Evolutionary conservation across 2,888 invertebrate genomes (phyloP), one percentile per base, ranked within the genome.

Genomic region (Plusia festucae): DNA sequence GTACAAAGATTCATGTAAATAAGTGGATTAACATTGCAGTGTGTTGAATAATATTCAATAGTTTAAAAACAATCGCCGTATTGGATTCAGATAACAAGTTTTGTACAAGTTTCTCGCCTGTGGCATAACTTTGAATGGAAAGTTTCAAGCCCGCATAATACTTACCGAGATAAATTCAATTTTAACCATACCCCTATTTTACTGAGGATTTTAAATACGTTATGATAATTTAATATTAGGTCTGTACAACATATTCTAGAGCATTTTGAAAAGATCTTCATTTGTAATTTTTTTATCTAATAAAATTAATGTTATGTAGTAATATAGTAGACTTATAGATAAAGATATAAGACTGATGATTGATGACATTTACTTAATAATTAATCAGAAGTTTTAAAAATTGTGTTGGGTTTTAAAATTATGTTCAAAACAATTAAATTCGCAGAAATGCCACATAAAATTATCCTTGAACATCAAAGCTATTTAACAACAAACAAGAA

Each of bases 121-220:
- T 13, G 16, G 44, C 61, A 44, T 44, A 65, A 65, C 54, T 72
- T 66, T 16, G 44, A 24, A n/a, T 44, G 40, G 32, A 62, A 73
- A 73, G 60, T 70, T 77, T 77, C 11, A 51, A 62, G 7, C 68
- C 68, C 78, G 69, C 64, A 72, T 68, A 68, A 60, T 62, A 59
- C 64, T 69, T 60, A 61, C 53, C 18, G n/a, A 65, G 58, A 70
- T 68, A 67, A 65, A 73, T 78, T 61, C 51, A 65, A 61, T 54
- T 34, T 27, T 13, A 49, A 49, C 18, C 46, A 49, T 46, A 18
- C 18, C 46, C 11, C 20, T 20, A 49, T 20, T 49, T 18, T 49
- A 20, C 20, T 20, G 11, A 0, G 11, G 18, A 20, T 49, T 49
- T 8, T 49, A 20, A 49, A 20, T 49, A 18, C 4, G 9, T 49